Evolutionary conservation across 2,797 vertebrate species (phyloP), one percentile per base, ranked within the genome.

Genomic region (Limnodromus scolopaceus): DNA sequence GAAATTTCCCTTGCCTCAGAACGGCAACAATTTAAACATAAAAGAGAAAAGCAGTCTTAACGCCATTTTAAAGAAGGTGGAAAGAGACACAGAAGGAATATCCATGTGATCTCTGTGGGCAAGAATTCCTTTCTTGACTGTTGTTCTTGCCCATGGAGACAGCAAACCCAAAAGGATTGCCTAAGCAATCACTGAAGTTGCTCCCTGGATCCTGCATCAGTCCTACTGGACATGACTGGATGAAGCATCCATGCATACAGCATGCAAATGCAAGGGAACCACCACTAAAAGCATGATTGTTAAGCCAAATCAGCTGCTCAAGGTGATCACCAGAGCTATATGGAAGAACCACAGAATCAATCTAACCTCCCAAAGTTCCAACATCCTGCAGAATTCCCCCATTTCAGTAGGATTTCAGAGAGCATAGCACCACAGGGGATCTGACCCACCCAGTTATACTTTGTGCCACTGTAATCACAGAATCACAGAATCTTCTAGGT

Each of bases 341-440:
- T 23, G 30, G 36, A 63, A 80, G 36, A 87, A 16, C 6, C 28
- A 70, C 8, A 27, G 18, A 41, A 3, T 27, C 34, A 83, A 89
- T 63, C 25, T 36, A 53, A 32, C 32, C 34, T 71, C 24, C 22
- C 17, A 48, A 45, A 90, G 24, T 30, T 55, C 32, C 6, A 55
- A 36, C 8, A 72, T 54, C 36, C 36, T 69, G 51, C 60, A 69
- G 34, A 81, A 34, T 71, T 32, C 32, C 23, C 15, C 10, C 11
- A 41, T 27, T 51, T 69, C 65, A 51, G 28, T 60, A 55, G 55
- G 39, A 76, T 84, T 90, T 81, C 64, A 81, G 28, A 48, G 23
- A 66, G 7, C 5, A 3, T 18, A 65, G 23, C n/a, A 39, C 14
- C 16, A 46, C 1, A 0, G n/a, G 39, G 57, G 20, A 43, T 20